phyloP scores from a whole-genome alignment of 1,140 invertebrate genomes.

The Harpegnathos saltator region DNA sequence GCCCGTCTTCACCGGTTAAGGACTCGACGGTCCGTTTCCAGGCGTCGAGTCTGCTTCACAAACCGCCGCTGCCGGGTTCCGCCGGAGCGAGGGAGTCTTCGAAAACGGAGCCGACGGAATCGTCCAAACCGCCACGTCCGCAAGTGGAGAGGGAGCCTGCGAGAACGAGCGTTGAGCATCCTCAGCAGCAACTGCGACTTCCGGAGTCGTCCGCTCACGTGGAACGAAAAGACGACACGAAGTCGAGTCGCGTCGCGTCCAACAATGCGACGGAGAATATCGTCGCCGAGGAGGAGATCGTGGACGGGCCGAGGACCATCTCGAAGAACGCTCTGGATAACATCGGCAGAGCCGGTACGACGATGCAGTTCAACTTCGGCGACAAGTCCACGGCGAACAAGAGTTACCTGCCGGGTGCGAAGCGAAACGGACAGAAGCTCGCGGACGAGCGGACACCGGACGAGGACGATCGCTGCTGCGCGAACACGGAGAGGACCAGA shows the following conservation, averaged over 20 bases:
- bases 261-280: slow-evolving; percentile 52
- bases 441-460: slow-evolving; percentile 34
- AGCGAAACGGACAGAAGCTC: slow-evolving; percentile 78
- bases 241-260: too few species aligned
- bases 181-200: neutral
- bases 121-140: neutral
- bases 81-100: slow-evolving; percentile 59
- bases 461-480: neutral
- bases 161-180: slow-evolving; percentile 4
- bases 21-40: slow-evolving; percentile 60
- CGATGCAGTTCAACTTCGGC: slow-evolving; percentile 88
- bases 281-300: slow-evolving; percentile 52
- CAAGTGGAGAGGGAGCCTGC: slow-evolving; percentile 15
- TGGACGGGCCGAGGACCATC: slow-evolving; percentile 84
- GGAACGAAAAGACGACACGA: slow-evolving; percentile 33
- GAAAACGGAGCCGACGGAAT: slow-evolving; percentile 32
- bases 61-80: slow-evolving; percentile 64
- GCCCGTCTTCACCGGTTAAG: slow-evolving; percentile 76
- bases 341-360: slow-evolving; percentile 89
- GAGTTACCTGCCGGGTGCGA: slow-evolving; percentile 85
- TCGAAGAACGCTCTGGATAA: slow-evolving; percentile 88
- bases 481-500: neutral
- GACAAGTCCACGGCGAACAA: slow-evolving; percentile 73
- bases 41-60: slow-evolving; percentile 63
- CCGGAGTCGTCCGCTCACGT: slow-evolving; percentile 27